phyloP scores from a whole-genome alignment of 2,113 vertebrate species.

The Cariama cristata region DNA sequence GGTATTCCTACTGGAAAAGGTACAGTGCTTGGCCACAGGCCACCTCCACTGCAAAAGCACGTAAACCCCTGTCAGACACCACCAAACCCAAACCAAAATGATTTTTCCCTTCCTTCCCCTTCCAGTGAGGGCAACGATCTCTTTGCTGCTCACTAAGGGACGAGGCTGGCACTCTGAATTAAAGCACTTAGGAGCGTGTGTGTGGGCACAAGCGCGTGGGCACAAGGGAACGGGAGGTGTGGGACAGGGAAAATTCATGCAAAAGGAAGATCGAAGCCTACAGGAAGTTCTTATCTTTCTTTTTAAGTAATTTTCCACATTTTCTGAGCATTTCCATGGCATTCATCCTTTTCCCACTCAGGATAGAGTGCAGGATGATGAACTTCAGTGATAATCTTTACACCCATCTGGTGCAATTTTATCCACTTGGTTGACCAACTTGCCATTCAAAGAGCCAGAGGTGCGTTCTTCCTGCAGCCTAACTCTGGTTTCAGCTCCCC shows the following conservation, averaged over 20 bases:
- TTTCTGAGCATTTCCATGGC: background rate
- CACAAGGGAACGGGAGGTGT: rapidly evolving
- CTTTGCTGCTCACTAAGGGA: background rate
- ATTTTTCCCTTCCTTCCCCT: background rate
- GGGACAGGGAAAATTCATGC: background rate
- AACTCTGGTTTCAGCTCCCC: background rate
- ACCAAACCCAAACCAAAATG: background rate
- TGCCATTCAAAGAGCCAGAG: conserved; percentile 33
- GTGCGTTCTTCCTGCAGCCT: background rate
- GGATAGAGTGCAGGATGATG: background rate
- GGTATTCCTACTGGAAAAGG: background rate
- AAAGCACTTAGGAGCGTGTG: rapidly evolving
- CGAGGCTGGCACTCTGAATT: background rate
- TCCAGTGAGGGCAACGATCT: background rate
- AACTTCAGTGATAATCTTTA: background rate
- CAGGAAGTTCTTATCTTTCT: background rate
- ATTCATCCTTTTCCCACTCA: background rate
- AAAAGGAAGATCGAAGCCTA: background rate
- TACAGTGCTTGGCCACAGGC: background rate
- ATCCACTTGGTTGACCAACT: background rate
- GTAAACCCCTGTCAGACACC: background rate
- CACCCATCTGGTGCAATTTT: background rate
- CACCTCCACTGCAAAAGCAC: background rate
- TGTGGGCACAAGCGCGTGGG: rapidly evolving
- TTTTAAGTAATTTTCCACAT: background rate